A percentile compares a stretch with the other conserved stretches of the same genome.
phyloP scores from a whole-genome alignment of 2,113 vertebrate species.

The Formicarius rufipectus region DNA sequence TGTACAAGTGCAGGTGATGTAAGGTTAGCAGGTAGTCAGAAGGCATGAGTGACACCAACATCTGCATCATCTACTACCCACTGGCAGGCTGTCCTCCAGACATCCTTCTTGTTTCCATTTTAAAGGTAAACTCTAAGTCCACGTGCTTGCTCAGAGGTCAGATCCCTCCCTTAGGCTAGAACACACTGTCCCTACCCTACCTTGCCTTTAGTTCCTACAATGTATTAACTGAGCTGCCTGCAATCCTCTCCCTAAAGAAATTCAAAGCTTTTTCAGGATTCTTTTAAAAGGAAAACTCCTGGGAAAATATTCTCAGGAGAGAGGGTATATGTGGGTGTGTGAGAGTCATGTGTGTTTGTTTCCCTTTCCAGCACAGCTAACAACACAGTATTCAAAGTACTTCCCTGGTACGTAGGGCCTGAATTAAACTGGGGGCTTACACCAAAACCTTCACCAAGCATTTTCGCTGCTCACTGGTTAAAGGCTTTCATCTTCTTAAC shows the following conservation, averaged over 20 bases:
- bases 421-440: neutral
- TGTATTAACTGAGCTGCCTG: neutral
- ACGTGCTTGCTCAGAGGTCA: neutral
- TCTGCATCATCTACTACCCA: neutral
- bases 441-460: neutral
- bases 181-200: neutral
- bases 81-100: neutral
- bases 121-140: neutral
- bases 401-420: neutral
- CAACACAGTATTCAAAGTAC: neutral
- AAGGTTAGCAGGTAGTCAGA: neutral
- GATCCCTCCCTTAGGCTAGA: neutral
- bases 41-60: neutral
- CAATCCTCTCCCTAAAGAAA: neutral
- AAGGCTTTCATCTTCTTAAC: neutral
- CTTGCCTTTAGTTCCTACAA: neutral
- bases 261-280: neutral
- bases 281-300: neutral
- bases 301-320: neutral
- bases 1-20: neutral
- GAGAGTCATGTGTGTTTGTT: neutral
- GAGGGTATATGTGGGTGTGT: neutral
- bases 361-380: neutral
- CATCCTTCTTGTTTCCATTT: neutral
- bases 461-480: neutral